Base-by-base conservation (phyloP, 2,888 invertebrate genomes). In the Coenonympha glycerion region DNA sequence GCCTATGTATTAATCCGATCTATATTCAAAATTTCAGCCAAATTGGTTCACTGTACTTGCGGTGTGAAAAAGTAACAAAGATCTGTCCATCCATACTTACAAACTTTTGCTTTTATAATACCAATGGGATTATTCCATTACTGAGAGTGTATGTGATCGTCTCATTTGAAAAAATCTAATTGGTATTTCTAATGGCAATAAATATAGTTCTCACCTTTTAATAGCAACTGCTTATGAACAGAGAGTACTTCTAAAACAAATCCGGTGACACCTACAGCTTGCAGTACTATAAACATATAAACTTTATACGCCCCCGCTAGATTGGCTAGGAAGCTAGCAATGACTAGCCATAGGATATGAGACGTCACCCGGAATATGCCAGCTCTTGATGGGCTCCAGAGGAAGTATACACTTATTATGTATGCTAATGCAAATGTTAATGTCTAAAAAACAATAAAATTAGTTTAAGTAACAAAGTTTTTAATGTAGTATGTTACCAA, bases 341-440 rank as follows among this genome's bases (percentile, higher is more conserved):
- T 77, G 3, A 93, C 84, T 9, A 94, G 79, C 96, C 96, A 97
- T 16, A 94, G 76, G 1, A 89, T 77, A 58, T 91, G 91, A 0
- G 96, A 92, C 6, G 91, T 89, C 42, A 91, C 88, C 31, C 92
- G 90, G 67, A 94, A 92, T 47, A 89, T 79, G 4, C 80, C 79
- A 13, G 91, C 90, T 54, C 92, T 91, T 55, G 91, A 87, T 1
- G 92, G 92, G 26, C 89, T 92, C 96, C 96, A 97, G 60, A 92
- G 86, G 44, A 93, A 82, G 57, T 91, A 90, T 1, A 96, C 89
- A 37, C 92, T 82, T 16, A 92, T 87, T 15, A 95, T 64, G 68
- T 96, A 96, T 6, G 91, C 90, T 11, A 91, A 65, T 8, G 93
- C 79, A 60, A 94, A 71, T 11, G 91, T 84, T 58, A 90, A 72